A percentile compares a stretch with the other conserved stretches of the same genome.
These are phyloP conservation scores for Crenichthys baileyi DNA, from an alignment of 2,797 vertebrate species.

Conservation along the genomic window DNA sequence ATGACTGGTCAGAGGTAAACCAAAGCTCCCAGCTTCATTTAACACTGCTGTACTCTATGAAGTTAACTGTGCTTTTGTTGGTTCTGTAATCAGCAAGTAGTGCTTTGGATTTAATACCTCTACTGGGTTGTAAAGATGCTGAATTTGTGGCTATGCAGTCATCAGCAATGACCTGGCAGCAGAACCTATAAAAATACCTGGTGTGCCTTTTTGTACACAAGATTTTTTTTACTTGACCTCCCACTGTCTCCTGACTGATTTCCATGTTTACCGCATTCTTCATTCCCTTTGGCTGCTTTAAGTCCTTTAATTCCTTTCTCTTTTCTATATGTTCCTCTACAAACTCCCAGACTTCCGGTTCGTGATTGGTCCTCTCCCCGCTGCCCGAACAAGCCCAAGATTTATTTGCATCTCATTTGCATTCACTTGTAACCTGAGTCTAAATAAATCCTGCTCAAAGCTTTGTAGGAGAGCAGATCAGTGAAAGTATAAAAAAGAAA, in stretches of 20 bases:
- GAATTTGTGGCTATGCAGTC: constrained; percentile 28
- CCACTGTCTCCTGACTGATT: not conserved
- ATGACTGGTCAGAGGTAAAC: constrained; percentile 41
- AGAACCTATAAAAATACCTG: constrained; percentile 30
- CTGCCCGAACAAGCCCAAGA: not conserved
- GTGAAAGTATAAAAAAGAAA: constrained; percentile 2
- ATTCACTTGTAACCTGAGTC: constrained; percentile 39
- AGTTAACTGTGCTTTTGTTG: constrained; percentile 68
- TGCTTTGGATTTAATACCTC: constrained; percentile 43
- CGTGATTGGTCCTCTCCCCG: not conserved
- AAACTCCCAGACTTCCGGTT: constrained; percentile 1
- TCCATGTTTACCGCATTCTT: constrained; percentile 1
- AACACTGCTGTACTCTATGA: constrained; percentile 28
- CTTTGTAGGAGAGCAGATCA: constrained; percentile 16
- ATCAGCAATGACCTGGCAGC: constrained; percentile 16
- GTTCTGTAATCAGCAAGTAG: constrained; percentile 29
- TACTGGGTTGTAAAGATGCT: constrained; percentile 28
- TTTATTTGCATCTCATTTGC: constrained; percentile 51
- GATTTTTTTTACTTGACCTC: not conserved
- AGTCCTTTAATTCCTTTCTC: not conserved
- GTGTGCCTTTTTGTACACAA: constrained; percentile 20
- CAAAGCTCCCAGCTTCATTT: constrained; percentile 39
- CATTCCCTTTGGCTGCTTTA: not conserved
- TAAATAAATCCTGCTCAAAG: constrained; percentile 26
- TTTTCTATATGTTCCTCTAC: not conserved